phyloP scores from a whole-genome alignment of 2,797 vertebrate species.

The Anabas testudineus region DNA sequence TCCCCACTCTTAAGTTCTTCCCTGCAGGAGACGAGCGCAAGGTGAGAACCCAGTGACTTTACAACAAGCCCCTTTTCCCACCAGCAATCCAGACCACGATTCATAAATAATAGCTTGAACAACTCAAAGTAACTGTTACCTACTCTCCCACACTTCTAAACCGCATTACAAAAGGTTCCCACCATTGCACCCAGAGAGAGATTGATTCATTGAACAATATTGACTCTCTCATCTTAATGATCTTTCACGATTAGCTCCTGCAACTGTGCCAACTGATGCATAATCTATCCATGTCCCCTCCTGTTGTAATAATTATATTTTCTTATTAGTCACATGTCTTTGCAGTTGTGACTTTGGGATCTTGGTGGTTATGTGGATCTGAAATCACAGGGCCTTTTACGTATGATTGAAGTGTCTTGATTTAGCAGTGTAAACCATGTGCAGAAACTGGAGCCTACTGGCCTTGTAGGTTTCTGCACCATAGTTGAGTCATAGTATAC shows the following conservation, averaged over 20 bases:
- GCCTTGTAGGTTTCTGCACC: slow-evolving; percentile 31
- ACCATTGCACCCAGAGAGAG: too few species aligned
- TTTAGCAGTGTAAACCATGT: slow-evolving; percentile 33
- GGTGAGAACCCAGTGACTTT: slow-evolving; percentile 74
- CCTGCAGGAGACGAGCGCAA: slow-evolving; percentile 89
- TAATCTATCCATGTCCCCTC: not conserved
- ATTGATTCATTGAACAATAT: too few species aligned
- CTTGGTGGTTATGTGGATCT: slow-evolving; percentile 14
- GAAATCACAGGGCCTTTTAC: not conserved
- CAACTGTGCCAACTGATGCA: not conserved
- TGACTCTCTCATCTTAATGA: too few species aligned
- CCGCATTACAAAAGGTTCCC: too few species aligned
- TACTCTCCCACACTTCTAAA: too few species aligned
- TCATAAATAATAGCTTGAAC: too few species aligned
- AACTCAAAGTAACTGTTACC: too few species aligned
- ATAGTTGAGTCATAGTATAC: slow-evolving; percentile 29
- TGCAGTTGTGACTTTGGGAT: slow-evolving; percentile 32
- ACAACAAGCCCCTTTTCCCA: too few species aligned
- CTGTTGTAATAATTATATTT: too few species aligned
- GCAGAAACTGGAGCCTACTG: slow-evolving; percentile 55
- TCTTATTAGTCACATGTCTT: slow-evolving; percentile 9
- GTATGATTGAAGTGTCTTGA: slow-evolving; percentile 39
- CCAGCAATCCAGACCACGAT: too few species aligned
- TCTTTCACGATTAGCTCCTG: too few species aligned
- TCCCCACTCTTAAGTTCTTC: slow-evolving; percentile 98